phyloP scores from a whole-genome alignment of 2,888 invertebrate genomes.

The Dolichomitus sp. region DNA sequence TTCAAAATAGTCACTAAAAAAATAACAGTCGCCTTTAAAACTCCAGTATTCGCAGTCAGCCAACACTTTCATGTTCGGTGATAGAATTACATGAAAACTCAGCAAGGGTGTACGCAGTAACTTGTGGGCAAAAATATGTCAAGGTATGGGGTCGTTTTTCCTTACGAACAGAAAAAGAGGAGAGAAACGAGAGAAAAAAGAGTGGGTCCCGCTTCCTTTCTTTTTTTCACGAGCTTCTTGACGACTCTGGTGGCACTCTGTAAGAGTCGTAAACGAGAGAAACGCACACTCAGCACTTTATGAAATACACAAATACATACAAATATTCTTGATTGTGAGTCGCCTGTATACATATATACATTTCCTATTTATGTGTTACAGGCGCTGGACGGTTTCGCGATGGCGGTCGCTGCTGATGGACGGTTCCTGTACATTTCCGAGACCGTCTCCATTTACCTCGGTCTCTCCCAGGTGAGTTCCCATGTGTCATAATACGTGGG shows the following conservation, averaged over 20 bases:
- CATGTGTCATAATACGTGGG: slow-evolving; percentile 62
- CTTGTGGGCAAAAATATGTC: slow-evolving; percentile 31
- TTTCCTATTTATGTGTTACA: slow-evolving; percentile 87
- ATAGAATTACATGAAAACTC: slow-evolving; percentile 44
- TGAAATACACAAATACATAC: slow-evolving; percentile 24
- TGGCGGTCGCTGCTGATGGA: slow-evolving; percentile 98
- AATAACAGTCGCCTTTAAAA: not conserved
- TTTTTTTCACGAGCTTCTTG: slow-evolving; percentile 54
- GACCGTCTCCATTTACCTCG: slow-evolving; percentile 99
- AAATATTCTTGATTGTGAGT: slow-evolving; percentile 33
- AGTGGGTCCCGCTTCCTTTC: slow-evolving; percentile 20
- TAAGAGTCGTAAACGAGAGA: slow-evolving; percentile 59
- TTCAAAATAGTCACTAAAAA: not conserved
- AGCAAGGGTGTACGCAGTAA: slow-evolving; percentile 6
- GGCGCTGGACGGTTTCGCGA: slow-evolving; percentile 99
- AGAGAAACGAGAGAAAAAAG: slow-evolving; percentile 28
- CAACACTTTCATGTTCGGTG: not conserved
- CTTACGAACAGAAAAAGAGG: slow-evolving; percentile 6
- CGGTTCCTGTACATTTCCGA: slow-evolving; percentile 99
- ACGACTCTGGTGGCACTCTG: slow-evolving; percentile 50
- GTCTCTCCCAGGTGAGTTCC: slow-evolving; percentile 97
- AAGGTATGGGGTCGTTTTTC: slow-evolving; percentile 39
- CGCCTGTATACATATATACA: slow-evolving; percentile 56
- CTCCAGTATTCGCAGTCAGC: not conserved
- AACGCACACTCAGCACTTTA: slow-evolving; percentile 36